Percentiles rank a stretch among this genome's conserved stretches.
Conservation (phyloP, 2,113 vertebrate genomes). For the Pelobates fuscus region DNA sequence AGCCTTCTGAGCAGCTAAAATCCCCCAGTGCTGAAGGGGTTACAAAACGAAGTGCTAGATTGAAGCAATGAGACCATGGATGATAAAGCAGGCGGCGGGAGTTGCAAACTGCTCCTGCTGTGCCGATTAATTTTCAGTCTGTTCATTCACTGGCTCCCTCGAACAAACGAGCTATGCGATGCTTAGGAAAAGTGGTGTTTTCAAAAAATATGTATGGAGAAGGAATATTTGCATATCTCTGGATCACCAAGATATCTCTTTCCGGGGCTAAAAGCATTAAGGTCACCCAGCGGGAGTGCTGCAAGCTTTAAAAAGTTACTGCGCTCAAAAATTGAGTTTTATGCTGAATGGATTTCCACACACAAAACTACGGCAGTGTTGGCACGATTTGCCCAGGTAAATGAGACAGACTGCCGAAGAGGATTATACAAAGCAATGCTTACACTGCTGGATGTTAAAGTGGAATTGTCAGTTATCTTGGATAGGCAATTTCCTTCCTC, state of each 20-base stretch:
- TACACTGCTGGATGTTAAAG: too few relatives aligned
- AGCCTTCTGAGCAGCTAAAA: not conserved
- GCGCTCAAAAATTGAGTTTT: slow-evolving; percentile 10
- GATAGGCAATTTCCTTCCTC: too few relatives aligned
- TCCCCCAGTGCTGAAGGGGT: slow-evolving; percentile 16
- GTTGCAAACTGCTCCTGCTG: slow-evolving; percentile 43
- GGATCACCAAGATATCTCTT: slow-evolving; percentile 35
- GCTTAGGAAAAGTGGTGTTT: slow-evolving; percentile 41
- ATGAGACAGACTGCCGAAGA: not conserved
- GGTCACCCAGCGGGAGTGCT: slow-evolving; percentile 30
- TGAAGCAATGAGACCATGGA: slow-evolving; percentile 43
- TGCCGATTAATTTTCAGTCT: slow-evolving; percentile 48
- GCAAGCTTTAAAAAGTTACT: slow-evolving; percentile 18
- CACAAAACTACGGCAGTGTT: too few relatives aligned
- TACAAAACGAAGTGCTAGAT: slow-evolving; percentile 28
- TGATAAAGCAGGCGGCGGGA: slow-evolving; percentile 44
- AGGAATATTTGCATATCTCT: slow-evolving; percentile 45
- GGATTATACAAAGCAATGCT: too few relatives aligned
- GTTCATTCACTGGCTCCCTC: slow-evolving; percentile 24
- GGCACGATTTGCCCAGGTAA: not conserved
- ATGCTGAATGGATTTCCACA: not conserved
- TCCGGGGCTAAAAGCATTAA: slow-evolving; percentile 25
- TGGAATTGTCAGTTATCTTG: too few relatives aligned
- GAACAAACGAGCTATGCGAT: slow-evolving; percentile 31
- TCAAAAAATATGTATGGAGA: slow-evolving; percentile 36